A percentile compares a stretch with the other conserved stretches of the same genome.
Evolutionary conservation across 2,113 vertebrate species (phyloP).

Genomic region (Grammomys surdaster): DNA sequence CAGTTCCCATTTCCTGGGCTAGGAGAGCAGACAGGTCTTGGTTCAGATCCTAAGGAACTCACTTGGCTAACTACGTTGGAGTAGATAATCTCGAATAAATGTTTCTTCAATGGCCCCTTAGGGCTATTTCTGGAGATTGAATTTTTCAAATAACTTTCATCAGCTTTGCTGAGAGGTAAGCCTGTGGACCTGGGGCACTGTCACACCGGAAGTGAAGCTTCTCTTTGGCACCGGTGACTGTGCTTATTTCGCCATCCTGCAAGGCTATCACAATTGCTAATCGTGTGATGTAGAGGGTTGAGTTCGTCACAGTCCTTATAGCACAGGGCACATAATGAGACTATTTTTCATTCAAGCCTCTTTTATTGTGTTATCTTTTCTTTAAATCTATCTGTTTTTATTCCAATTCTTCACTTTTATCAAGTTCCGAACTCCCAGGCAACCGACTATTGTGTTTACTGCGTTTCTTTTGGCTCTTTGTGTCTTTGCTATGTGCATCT

Average conservation of each 20-base stretch:
- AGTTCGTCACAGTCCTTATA: neutral
- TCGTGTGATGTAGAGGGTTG: neutral
- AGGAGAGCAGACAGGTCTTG: neutral
- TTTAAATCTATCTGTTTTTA: conserved; percentile 17
- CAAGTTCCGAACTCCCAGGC: neutral
- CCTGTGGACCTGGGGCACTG: neutral
- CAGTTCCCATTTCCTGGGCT: neutral
- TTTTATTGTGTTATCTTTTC: neutral
- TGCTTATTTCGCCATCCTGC: neutral
- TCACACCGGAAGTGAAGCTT: neutral
- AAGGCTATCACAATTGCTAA: neutral
- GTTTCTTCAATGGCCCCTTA: neutral
- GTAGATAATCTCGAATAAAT: conserved; percentile 37
- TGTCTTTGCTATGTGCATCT: conserved; percentile 27
- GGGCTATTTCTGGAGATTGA: conserved; percentile 6
- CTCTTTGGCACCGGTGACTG: neutral
- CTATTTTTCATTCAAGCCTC: neutral
- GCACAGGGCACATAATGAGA: neutral
- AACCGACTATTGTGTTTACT: conserved; percentile 23
- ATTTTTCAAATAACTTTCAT: neutral
- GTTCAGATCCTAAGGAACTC: neutral
- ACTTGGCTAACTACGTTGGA: neutral
- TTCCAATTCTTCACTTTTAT: neutral
- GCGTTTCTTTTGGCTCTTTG: conserved; percentile 2
- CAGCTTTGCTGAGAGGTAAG: neutral